These are phyloP conservation scores for Mystacornis crossleyi DNA, from an alignment of 2,113 vertebrate genomes.

Conservation along the genomic window DNA sequence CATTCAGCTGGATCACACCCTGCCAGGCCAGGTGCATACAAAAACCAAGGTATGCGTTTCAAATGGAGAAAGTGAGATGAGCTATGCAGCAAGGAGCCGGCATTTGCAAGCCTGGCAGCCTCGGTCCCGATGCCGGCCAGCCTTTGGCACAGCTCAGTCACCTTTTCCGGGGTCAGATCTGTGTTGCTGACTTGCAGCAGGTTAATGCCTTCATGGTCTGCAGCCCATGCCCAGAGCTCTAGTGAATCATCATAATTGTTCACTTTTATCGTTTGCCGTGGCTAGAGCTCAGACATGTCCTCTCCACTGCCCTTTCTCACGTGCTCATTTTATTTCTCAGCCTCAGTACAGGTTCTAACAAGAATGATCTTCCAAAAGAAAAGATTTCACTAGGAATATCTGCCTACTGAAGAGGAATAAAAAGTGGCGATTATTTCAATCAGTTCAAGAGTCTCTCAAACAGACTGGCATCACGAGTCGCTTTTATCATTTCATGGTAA, in stretches of 20 bases:
- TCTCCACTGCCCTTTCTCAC: background rate
- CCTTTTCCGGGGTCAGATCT: background rate
- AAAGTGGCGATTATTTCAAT: conserved; percentile 60
- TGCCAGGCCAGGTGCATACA: background rate
- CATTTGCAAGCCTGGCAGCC: background rate
- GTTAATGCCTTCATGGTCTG: background rate
- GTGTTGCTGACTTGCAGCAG: background rate
- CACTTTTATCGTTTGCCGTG: background rate
- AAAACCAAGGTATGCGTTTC: background rate
- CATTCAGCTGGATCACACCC: background rate
- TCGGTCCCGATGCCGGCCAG: background rate
- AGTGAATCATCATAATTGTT: background rate
- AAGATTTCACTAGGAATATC: background rate
- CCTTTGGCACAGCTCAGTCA: background rate
- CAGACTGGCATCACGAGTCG: conserved; percentile 46
- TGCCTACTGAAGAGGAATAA: conserved; percentile 9
- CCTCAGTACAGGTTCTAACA: background rate
- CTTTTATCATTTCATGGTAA: conserved; percentile 48
- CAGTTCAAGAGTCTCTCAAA: conserved; percentile 59
- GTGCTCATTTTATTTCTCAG: background rate
- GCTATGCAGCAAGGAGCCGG: background rate
- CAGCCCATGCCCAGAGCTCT: background rate
- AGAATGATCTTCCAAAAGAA: conserved; percentile 5
- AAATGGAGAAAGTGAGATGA: background rate
- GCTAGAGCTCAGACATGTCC: background rate